Evolutionary conservation across 2,113 vertebrate genomes (phyloP).

Genomic region (Siniperca chuatsi): DNA sequence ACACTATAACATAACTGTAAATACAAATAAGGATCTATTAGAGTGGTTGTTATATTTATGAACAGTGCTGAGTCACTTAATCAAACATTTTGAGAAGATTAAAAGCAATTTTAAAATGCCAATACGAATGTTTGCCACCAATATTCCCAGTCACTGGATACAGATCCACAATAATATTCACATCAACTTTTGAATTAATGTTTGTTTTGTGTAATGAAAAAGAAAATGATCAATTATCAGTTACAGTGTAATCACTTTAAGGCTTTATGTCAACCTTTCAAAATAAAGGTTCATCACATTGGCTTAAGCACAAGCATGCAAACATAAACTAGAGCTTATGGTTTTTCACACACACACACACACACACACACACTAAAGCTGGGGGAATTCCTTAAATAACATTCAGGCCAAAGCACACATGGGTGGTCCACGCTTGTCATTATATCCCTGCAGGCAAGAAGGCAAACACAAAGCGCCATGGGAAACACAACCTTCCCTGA

Average conservation of each 20-base stretch:
- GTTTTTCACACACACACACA: conserved; percentile 47
- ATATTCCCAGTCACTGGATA: background rate
- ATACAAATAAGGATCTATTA: background rate
- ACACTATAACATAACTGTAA: background rate
- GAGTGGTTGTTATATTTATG: background rate
- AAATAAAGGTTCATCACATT: conserved; percentile 56
- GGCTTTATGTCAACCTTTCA: conserved; percentile 48
- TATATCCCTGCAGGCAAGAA: conserved; percentile 74
- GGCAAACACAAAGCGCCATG: conserved; percentile 79
- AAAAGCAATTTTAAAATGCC: background rate
- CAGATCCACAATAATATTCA: background rate
- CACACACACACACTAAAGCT: conserved; percentile 47
- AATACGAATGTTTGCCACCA: background rate
- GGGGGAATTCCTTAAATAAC: conserved; percentile 73
- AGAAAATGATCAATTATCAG: conserved; percentile 30
- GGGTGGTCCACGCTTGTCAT: conserved; percentile 84
- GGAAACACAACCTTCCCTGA: conserved; percentile 64
- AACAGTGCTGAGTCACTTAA: background rate
- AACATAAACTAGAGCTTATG: conserved; percentile 55
- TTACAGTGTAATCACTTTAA: conserved; percentile 45
- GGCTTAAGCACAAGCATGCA: conserved; percentile 59
- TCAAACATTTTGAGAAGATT: conserved; percentile 10
- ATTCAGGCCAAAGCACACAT: conserved; percentile 72
- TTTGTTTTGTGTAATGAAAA: conserved; percentile 37
- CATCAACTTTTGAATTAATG: conserved; percentile 9